Conservation (phyloP, 2,888 invertebrate genomes). For the Lucinisca nassula region DNA sequence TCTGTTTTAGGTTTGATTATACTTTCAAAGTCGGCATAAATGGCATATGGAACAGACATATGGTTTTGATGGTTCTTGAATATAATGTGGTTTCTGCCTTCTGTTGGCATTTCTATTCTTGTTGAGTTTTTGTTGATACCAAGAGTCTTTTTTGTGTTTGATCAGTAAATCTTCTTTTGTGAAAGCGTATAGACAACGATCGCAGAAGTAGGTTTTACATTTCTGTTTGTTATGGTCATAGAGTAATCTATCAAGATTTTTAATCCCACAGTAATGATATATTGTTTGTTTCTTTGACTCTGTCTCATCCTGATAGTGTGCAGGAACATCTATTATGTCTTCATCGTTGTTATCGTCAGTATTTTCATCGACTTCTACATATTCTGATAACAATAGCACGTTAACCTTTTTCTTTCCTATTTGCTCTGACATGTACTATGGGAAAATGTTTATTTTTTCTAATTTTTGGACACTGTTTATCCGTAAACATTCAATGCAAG, state of each 20-base stretch:
- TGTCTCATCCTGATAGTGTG: too few species aligned
- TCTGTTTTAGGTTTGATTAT: slow-evolving; percentile 18
- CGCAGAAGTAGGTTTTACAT: slow-evolving; percentile 35
- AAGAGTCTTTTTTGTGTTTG: slow-evolving; percentile 44
- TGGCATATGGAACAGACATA: too few species aligned
- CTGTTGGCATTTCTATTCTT: slow-evolving; percentile 33
- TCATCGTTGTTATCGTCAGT: too few species aligned
- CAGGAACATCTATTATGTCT: too few species aligned
- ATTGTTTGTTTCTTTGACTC: neutral
- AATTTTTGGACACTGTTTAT: too few species aligned
- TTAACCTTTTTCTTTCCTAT: too few species aligned
- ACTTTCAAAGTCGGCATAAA: slow-evolving; percentile 21
- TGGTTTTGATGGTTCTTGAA: neutral
- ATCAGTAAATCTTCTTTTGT: slow-evolving; percentile 22
- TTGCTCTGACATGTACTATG: too few species aligned
- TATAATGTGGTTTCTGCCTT: slow-evolving; percentile 20
- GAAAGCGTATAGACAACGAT: slow-evolving; percentile 41
- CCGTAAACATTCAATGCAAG: too few species aligned
- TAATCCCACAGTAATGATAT: slow-evolving; percentile 32
- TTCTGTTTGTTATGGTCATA: slow-evolving; percentile 25
- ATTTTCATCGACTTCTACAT: too few species aligned
- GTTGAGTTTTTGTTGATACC: slow-evolving; percentile 30
- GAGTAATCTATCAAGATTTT: neutral
- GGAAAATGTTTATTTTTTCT: too few species aligned
- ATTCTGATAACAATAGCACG: too few species aligned